These are phyloP conservation scores for Lepidonotus clava DNA, from an alignment of 2,888 invertebrate genomes.

Conservation along the genomic window DNA sequence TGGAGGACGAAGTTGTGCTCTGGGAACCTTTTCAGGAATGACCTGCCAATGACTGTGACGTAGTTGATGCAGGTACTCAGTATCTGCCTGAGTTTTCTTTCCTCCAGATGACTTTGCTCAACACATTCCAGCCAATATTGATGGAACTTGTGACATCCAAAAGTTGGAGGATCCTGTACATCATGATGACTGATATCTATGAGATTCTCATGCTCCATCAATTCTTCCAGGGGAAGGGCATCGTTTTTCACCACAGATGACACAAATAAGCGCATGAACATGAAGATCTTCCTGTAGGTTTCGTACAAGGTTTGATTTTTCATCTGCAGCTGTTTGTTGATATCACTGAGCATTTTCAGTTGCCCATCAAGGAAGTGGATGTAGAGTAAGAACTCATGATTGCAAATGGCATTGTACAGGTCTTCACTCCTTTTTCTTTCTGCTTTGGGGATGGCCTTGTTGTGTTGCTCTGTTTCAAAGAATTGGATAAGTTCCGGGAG, in stretches of 20 bases:
- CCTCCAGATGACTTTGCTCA: too few species aligned
- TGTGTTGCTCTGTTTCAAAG: background rate
- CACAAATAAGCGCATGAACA: background rate
- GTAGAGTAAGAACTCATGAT: background rate
- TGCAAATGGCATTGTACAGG: background rate
- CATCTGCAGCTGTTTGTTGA: constrained; percentile 15
- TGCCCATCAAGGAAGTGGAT: background rate
- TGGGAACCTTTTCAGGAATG: too few species aligned
- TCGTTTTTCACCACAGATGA: background rate
- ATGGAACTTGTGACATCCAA: background rate
- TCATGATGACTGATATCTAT: background rate
- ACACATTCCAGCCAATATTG: background rate
- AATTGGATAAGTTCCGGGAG: background rate
- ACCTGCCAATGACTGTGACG: too few species aligned
- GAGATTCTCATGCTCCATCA: constrained; percentile 7
- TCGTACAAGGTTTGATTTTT: background rate
- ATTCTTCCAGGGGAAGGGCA: background rate
- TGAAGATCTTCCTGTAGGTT: background rate
- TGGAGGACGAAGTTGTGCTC: too few species aligned
- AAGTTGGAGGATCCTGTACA: background rate
- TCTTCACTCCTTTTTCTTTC: background rate
- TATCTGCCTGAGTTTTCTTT: too few species aligned
- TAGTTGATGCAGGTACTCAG: too few species aligned
- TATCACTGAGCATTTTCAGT: background rate
- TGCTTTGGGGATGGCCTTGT: background rate